These are phyloP conservation scores for Novumbra hubbsi DNA, from an alignment of 2,797 vertebrate species.

Conservation along the genomic window DNA sequence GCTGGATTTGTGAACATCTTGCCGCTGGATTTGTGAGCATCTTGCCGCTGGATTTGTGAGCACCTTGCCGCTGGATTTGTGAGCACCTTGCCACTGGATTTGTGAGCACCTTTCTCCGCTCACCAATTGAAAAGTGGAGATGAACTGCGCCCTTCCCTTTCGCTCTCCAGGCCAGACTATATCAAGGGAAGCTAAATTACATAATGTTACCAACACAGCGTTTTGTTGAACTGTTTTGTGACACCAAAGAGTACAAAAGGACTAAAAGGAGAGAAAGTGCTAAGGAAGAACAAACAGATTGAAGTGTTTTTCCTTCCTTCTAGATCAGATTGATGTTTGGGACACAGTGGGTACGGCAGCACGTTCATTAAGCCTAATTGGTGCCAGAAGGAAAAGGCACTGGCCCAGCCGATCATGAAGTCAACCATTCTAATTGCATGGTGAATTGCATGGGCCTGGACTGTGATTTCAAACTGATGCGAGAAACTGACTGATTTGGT, in stretches of 20 bases:
- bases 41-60: constrained; percentile 37
- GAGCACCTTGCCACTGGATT: constrained; percentile 29
- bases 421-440: neutral
- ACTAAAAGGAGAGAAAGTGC: neutral
- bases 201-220: neutral
- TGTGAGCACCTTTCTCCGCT: constrained; percentile 27
- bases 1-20: too few relatives aligned
- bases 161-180: constrained; percentile 23
- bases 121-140: constrained; percentile 26
- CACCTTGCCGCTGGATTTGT: constrained; percentile 59
- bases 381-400: neutral
- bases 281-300: neutral
- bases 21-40: too few relatives aligned
- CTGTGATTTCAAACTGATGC: neutral
- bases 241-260: neutral
- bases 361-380: neutral
- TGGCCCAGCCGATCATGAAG: neutral
- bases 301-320: neutral
- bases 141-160: constrained; percentile 30
- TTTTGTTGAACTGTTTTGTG: neutral
- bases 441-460: neutral
- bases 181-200: constrained; percentile 36
- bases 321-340: neutral
- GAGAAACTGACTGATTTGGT: constrained; percentile 37
- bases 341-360: neutral